phyloP scores from a whole-genome alignment of 2,113 vertebrate genomes.

The Clarias macrocephalus region DNA sequence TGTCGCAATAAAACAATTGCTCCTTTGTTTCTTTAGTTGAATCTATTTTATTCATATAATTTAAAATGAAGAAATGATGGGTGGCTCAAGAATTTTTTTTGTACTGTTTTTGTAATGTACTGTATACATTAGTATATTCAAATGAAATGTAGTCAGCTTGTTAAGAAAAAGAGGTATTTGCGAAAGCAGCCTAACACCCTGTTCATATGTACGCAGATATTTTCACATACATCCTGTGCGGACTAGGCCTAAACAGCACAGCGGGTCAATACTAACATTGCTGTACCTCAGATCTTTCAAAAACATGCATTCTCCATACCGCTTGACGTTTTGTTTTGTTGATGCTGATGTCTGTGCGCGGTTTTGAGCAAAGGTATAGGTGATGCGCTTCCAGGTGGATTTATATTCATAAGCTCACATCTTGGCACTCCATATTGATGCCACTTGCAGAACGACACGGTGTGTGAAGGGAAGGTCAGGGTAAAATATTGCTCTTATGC shows the following conservation, averaged over 20 bases:
- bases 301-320: not conserved
- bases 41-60: too few relatives aligned
- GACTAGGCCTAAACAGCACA: not conserved
- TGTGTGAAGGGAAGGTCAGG: constrained; percentile 11
- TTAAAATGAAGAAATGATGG: too few relatives aligned
- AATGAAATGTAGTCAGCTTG: not conserved
- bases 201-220: not conserved
- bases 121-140: not conserved
- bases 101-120: too few relatives aligned
- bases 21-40: too few relatives aligned
- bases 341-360: not conserved
- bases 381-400: not conserved
- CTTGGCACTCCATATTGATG: not conserved
- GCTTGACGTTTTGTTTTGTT: not conserved
- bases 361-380: not conserved
- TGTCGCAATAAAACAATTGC: too few relatives aligned
- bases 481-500: not conserved
- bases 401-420: constrained; percentile 13
- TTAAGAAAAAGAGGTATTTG: not conserved
- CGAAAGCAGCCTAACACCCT: not conserved
- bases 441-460: not conserved
- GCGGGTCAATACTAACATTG: not conserved
- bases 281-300: not conserved
- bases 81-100: too few relatives aligned
- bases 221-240: not conserved